Evolutionary conservation across 2,113 vertebrate genomes (phyloP).

Genomic region (Chaetops frenatus): DNA sequence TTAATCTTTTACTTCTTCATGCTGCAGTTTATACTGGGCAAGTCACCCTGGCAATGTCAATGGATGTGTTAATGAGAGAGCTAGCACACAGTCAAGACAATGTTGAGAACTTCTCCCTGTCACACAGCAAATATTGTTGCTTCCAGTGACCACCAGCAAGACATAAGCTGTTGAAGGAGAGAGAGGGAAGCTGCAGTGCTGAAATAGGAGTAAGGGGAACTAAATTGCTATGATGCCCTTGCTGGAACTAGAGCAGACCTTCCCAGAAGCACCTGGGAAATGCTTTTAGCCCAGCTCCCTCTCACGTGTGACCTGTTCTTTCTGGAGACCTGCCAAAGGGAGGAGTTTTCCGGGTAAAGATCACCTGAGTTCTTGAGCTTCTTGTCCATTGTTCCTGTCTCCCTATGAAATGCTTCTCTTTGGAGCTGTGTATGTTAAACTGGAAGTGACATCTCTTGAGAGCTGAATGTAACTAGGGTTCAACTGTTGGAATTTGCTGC

Average conservation of each 20-base stretch:
- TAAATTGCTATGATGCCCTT: neutral
- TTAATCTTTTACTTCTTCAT: neutral
- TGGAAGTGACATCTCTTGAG: neutral
- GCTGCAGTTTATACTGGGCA: neutral
- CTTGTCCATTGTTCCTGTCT: neutral
- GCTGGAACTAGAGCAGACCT: neutral
- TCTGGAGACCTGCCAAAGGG: neutral
- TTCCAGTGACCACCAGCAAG: neutral
- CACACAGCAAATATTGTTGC: neutral
- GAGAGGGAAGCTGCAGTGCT: neutral
- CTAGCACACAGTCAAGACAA: neutral
- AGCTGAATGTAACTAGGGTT: neutral
- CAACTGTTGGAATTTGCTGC: neutral
- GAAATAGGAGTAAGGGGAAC: neutral
- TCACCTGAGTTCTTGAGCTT: neutral
- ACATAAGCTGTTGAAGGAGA: neutral
- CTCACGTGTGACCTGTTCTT: fast-evolving
- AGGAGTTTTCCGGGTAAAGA: neutral
- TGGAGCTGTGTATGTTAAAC: neutral
- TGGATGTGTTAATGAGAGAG: neutral
- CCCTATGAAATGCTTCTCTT: neutral
- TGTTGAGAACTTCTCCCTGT: neutral
- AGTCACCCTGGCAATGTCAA: neutral
- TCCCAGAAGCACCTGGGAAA: neutral
- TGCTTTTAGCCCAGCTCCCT: neutral